Percentiles rank a stretch among this genome's conserved stretches.
Evolutionary conservation across 2,797 vertebrate species (phyloP).

Genomic region (Choloepus didactylus): DNA sequence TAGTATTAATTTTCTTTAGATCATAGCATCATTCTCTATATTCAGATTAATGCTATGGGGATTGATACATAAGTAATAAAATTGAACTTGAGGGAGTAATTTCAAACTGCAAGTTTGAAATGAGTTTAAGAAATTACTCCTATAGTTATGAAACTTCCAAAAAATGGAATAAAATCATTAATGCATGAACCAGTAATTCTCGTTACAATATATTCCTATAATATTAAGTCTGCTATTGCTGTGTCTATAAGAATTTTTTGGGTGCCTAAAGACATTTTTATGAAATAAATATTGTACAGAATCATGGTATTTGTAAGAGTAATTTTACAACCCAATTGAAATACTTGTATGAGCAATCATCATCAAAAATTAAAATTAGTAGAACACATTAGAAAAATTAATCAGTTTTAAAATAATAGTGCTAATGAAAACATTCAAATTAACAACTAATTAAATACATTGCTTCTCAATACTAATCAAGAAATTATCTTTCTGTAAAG

Average conservation of each 20-base stretch:
- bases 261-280: not conserved
- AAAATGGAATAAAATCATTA: slow-evolving; percentile 30
- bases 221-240: not conserved
- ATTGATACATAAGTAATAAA: slow-evolving; percentile 22
- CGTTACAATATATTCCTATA: not conserved
- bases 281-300: not conserved
- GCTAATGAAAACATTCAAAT: not conserved
- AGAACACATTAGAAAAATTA: not conserved
- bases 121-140: slow-evolving; percentile 3
- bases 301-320: not conserved
- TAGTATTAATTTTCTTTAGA: slow-evolving; percentile 10
- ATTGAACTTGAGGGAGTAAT: not conserved
- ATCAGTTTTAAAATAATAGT: not conserved
- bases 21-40: not conserved
- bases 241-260: not conserved
- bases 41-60: not conserved
- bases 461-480: not conserved
- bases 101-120: slow-evolving; percentile 36
- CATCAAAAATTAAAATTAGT: not conserved
- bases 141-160: not conserved
- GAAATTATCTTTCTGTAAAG: not conserved
- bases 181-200: not conserved
- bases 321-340: not conserved
- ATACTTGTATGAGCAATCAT: not conserved
- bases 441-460: not conserved